Conservation (phyloP, 2,888 invertebrate genomes). For the Ametastegia equiseti region DNA sequence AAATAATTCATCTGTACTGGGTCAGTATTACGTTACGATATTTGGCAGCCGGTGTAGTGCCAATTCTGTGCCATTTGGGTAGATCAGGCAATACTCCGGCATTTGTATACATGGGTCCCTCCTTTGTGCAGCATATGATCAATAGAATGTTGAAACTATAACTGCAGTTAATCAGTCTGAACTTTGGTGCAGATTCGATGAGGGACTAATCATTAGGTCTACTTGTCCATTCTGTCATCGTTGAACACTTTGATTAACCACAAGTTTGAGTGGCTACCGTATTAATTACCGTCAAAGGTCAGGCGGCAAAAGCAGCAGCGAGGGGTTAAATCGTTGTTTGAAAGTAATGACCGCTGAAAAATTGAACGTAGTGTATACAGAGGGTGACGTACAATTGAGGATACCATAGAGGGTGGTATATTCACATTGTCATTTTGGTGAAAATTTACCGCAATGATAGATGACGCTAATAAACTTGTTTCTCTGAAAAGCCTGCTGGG, state of each 20-base stretch:
- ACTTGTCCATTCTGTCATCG: background rate
- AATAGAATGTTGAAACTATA: background rate
- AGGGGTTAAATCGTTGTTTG: background rate
- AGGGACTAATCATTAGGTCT: too few relatives aligned
- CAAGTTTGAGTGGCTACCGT: background rate
- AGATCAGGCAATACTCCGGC: too few relatives aligned
- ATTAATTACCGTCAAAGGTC: conserved; percentile 16
- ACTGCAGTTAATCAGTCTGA: background rate
- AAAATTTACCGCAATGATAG: conserved; percentile 32
- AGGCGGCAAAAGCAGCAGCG: background rate
- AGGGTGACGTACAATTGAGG: background rate
- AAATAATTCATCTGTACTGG: too few relatives aligned
- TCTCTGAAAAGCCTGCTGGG: conserved; percentile 28
- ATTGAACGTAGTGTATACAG: background rate
- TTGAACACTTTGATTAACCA: background rate
- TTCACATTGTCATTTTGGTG: conserved; percentile 10
- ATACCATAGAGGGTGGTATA: background rate
- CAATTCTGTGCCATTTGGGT: too few relatives aligned
- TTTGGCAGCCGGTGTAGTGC: too few relatives aligned
- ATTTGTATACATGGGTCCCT: too few relatives aligned
- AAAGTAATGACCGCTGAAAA: conserved; percentile 16
- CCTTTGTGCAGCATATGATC: background rate
- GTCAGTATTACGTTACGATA: too few relatives aligned
- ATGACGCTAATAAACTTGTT: conserved; percentile 45
- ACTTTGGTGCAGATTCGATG: background rate